Base-by-base conservation (phyloP, 2,113 vertebrate species). In the Furnarius figulus region DNA sequence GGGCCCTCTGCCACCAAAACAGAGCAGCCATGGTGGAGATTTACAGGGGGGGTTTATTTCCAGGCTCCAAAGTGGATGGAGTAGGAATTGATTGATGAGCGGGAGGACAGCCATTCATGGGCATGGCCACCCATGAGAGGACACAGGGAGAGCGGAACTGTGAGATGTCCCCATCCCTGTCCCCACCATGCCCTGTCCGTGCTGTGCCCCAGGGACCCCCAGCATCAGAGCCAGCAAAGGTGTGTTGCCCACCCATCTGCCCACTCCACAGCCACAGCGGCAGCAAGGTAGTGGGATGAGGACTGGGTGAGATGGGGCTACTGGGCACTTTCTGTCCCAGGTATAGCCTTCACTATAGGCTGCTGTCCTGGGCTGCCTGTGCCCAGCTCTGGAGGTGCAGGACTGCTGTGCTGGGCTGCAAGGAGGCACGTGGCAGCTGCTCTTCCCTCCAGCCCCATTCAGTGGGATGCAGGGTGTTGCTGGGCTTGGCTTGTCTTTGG, bases 21-120 rank as follows among this genome's bases (percentile, higher is more conserved):
- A 95, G 56, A 91, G 91, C 2, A 19, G 87, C 72, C 19, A 68
- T n/a, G 77, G 76, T 5, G 2, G 88, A 89, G 90, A 96, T 97
- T 97, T 96, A 93, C 82, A 39, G 63, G 65, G 84, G 62, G 72
- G 67, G 40, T 78, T 96, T 86, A 71, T 89, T 91, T 91, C 70
- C 89, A 93, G 95, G 91, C 94, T 94, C 78, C 9, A 11, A 75
- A 42, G 89, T 44, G 94, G 95, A 96, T 75, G 87, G 91, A 75
- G 84, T 15, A 3, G 89, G 94, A 83, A 49, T 39, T 96, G 97
- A 97, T 94, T 52, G 97, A 98, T 97, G 95, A n/a, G 89, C 7
- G 4, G 84, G 81, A 93, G 90, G 88, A 92, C 84, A 56, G 85
- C 80, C 2, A 3, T 85, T 77, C 79, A 62, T n/a, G 53, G 76